These are phyloP conservation scores for Lasioglossum morio DNA, from an alignment of 2,888 invertebrate species.

Conservation along the genomic window DNA sequence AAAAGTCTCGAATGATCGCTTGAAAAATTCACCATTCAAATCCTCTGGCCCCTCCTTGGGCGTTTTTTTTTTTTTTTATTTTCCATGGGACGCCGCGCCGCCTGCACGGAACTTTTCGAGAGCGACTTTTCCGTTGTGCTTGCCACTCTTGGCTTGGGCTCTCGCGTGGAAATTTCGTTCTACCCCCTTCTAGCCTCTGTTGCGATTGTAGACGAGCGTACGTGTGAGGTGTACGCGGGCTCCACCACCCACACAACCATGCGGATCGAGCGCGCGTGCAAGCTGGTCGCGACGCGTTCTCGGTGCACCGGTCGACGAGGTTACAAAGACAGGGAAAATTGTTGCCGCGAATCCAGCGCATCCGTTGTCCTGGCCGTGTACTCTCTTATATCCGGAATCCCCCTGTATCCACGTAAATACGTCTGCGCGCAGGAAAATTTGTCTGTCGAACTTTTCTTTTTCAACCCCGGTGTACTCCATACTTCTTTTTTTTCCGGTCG, in stretches of 20 bases:
- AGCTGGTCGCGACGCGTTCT: slow-evolving; percentile 30
- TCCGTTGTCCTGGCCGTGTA: slow-evolving; percentile 51
- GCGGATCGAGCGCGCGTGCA: not conserved
- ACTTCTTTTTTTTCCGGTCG: slow-evolving; percentile 27
- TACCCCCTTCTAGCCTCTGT: slow-evolving; percentile 19
- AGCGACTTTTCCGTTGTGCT: slow-evolving; percentile 47
- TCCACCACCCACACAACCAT: not conserved
- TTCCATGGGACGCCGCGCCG: slow-evolving; percentile 30
- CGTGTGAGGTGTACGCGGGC: not conserved
- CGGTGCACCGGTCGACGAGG: slow-evolving; percentile 36
- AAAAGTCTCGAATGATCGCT: slow-evolving; percentile 29
- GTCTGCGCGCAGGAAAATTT: slow-evolving; percentile 35
- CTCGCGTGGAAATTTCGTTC: slow-evolving; percentile 52
- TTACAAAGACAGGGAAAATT: slow-evolving; percentile 56
- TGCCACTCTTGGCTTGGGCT: slow-evolving; percentile 52
- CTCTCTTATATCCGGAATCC: slow-evolving; percentile 43
- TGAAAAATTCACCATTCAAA: slow-evolving; percentile 39
- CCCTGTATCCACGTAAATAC: slow-evolving; percentile 33
- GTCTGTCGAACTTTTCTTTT: slow-evolving; percentile 24
- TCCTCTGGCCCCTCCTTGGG: slow-evolving; percentile 12
- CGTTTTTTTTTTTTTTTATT: too few species aligned
- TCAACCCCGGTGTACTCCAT: slow-evolving; percentile 11
- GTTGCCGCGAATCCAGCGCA: slow-evolving; percentile 55
- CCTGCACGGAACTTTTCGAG: slow-evolving; percentile 54
- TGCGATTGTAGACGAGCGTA: slow-evolving; percentile 4